These are phyloP conservation scores for Pyrocoelia pectoralis DNA, from an alignment of 2,888 invertebrate species.

Conservation along the genomic window DNA sequence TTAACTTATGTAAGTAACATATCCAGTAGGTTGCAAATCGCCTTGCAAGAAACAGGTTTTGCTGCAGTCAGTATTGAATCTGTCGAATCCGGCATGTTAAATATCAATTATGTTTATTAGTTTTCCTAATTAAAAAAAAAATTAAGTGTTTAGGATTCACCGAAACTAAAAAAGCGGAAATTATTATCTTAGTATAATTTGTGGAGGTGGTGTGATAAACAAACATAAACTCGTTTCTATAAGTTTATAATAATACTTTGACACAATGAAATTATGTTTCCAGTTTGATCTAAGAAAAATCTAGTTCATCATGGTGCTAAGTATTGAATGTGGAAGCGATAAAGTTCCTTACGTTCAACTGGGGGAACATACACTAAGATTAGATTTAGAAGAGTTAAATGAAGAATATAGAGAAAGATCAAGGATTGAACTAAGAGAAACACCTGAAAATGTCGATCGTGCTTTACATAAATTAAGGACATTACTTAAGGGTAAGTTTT, in stretches of 20 bases:
- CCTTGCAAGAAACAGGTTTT: background rate
- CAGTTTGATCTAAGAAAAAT: background rate
- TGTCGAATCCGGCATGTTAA: background rate
- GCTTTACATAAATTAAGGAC: conserved; percentile 66
- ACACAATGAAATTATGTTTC: background rate
- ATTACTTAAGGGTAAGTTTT: conserved; percentile 67
- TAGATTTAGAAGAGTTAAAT: conserved; percentile 70
- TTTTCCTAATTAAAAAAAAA: background rate
- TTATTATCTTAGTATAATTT: background rate
- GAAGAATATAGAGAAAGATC: conserved; percentile 70
- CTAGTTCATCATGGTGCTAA: background rate
- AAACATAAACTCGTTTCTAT: too few relatives aligned
- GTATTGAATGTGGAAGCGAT: background rate
- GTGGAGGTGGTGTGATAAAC: background rate
- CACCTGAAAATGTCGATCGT: conserved; percentile 69
- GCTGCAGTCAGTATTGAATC: background rate
- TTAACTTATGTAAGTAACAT: background rate
- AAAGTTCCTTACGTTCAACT: conserved; percentile 67
- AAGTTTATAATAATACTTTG: too few relatives aligned
- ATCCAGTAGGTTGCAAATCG: background rate
- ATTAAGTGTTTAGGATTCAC: background rate
- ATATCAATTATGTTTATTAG: background rate
- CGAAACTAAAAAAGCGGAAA: background rate
- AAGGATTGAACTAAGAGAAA: conserved; percentile 73
- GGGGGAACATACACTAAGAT: conserved; percentile 65